Conservation (phyloP, 2,888 invertebrate species). For the Hyalella azteca region DNA sequence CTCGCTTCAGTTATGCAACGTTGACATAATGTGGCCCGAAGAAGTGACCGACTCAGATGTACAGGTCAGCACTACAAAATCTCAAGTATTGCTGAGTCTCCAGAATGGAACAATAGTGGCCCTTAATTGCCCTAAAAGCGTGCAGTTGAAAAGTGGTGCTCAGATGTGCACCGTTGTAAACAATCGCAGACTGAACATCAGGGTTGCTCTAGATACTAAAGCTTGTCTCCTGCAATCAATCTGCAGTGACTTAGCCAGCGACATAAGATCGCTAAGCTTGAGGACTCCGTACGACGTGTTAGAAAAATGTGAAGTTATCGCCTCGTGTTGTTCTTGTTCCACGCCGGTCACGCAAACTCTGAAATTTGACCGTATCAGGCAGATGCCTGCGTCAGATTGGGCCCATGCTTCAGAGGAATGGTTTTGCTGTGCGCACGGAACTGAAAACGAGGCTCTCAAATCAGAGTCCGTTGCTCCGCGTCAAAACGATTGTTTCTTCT, state of each 20-base stretch:
- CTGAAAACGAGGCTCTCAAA: conserved; percentile 1
- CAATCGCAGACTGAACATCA: background rate
- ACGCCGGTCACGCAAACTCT: background rate
- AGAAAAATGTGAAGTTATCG: background rate
- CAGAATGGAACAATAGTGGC: background rate
- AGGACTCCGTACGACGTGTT: background rate
- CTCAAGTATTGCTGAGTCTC: background rate
- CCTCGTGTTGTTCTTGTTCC: background rate
- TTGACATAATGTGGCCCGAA: background rate
- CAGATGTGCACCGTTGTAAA: background rate
- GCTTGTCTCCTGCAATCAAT: background rate
- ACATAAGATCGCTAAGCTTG: background rate
- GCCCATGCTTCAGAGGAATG: background rate
- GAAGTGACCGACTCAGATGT: background rate
- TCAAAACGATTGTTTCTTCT: conserved; percentile 13
- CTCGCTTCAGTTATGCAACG: conserved; percentile 5
- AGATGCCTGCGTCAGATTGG: conserved; percentile 29
- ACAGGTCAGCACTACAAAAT: background rate
- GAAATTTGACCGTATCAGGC: background rate
- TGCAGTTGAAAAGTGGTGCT: background rate
- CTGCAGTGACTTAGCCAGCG: background rate
- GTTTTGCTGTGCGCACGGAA: conserved; percentile 29
- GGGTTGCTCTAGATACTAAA: background rate
- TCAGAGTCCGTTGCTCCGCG: background rate
- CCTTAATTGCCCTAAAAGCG: background rate